Base-by-base conservation (phyloP, 2,888 invertebrate species). In the Aphodius granarius region DNA sequence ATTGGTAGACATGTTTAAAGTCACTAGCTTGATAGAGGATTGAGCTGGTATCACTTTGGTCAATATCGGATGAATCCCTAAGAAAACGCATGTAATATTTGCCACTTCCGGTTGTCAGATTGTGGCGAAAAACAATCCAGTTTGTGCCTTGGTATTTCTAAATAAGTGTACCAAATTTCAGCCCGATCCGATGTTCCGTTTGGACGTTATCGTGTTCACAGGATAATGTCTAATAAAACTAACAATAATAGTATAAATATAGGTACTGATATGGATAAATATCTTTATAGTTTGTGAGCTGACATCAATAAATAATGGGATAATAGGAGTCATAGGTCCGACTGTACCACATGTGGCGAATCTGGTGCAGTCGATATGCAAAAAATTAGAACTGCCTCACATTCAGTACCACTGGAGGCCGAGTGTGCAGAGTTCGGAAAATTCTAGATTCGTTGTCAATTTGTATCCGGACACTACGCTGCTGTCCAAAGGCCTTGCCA, bases 291-390 rank as follows among this genome's bases (percentile, higher is more conserved):
- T 72, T 75, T 81, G 75, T 21, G 72, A 74, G 65, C 83, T 79
- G 20, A 75, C 78, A 15, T 21, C 73, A n/a, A 22, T 21, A 9
- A 71, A 86, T 18, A 88, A 89, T 76, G 94, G 95, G 74, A 89
- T 96, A 1, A 92, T 93, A 4, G 96, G 93, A 65, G 90, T 98
- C 62, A 93, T 97, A 82, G 97, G 97, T 0, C 96, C 97, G 0
- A 91, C 91, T 77, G 89, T 91, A 66, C 89, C 89, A 78, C 86
- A 89, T 64, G 89, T 92, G 0, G 89, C 94, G 3, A 90, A 91
- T 63, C 94, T 96, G 83, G 92, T 96, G 6, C 93, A 95, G 84
- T 95, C 95, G 23, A 92, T 97, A 79, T 94, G 95, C 81, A 94
- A 95, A 84, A 91, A 92, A 75, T 90, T 95, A 81, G 95, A 96